phyloP scores from a whole-genome alignment of 2,113 vertebrate genomes.

The Passer montanus region DNA sequence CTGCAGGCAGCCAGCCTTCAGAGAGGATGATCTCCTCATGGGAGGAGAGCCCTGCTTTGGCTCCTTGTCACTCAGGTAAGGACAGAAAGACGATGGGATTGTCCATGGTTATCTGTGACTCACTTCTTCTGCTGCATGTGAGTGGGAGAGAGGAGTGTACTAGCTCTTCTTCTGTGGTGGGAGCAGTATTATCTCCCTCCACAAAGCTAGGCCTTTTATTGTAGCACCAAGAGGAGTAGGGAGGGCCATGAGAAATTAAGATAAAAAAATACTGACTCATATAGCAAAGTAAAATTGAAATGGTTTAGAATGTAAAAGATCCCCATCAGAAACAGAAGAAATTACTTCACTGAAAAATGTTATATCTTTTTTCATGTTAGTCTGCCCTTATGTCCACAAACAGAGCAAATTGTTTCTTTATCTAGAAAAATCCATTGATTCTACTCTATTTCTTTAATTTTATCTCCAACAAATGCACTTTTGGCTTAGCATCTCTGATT shows the following conservation, averaged over 20 bases:
- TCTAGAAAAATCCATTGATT: neutral
- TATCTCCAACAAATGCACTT: neutral
- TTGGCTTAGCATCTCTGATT: neutral
- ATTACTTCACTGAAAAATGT: neutral
- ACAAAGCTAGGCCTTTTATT: neutral
- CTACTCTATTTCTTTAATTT: neutral
- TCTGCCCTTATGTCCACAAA: neutral
- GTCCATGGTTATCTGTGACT: neutral
- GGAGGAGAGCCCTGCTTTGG: neutral
- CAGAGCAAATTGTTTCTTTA: neutral
- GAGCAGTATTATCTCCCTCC: neutral
- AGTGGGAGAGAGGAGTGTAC: neutral
- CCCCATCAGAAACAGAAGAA: neutral
- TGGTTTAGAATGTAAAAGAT: neutral
- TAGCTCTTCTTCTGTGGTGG: neutral
- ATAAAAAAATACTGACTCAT: neutral
- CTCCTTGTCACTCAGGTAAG: neutral
- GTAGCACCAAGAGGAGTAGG: neutral
- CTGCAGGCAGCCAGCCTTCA: neutral
- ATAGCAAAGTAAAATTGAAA: neutral
- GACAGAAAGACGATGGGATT: neutral
- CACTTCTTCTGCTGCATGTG: neutral
- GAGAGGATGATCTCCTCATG: rapidly evolving
- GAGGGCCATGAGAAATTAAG: neutral
- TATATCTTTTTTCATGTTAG: neutral